Evolutionary conservation across 2,113 vertebrate species (phyloP), one percentile per base, ranked within the genome.

Genomic region (Sinosuthora webbiana): DNA sequence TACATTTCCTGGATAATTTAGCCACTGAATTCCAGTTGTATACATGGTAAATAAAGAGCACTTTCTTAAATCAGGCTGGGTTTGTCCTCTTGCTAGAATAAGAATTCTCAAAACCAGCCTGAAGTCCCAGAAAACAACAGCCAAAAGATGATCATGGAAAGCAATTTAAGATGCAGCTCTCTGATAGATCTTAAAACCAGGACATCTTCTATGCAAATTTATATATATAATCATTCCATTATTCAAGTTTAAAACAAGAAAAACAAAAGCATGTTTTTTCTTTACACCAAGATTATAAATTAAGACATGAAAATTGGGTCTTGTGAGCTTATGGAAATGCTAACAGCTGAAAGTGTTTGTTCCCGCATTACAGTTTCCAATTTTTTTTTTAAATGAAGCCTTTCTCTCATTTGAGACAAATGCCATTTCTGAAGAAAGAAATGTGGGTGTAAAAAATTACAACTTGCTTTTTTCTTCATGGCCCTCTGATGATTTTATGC

Each of bases 201-300:
- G 24, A 71, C 39, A 88, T 85, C 80, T 87, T 96, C 94, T 78
- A 56, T 41, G 94, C 65, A 94, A 79, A 90, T 94, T 41, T 70
- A 50, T 90, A 90, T 78, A 87, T 76, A 91, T 65, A 92, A 91
- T 76, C 92, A 90, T 90, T 91, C 42, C 95, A 60, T 94, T 94
- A 95, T 44, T 81, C 77, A 94, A 95, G 96, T 90, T 75, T 94
- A 81, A 97, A 97, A 89, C 67, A 95, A 69, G 83, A 93, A 94
- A 83, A 90, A 90, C 62, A 86, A 64, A 85, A 50, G 15, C 73
- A 84, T 75, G 53, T 74, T 96, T 96, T 96, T 70, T 67, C 68
- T 85, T 84, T 88, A 89, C 21, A 90, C 75, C 57, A 67, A 69
- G 87, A 79, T 94, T 75, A 89, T 90, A 97, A 97, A 95, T 96